Conservation (phyloP, 2,113 vertebrate genomes). For the Podarcis raffonei region DNA sequence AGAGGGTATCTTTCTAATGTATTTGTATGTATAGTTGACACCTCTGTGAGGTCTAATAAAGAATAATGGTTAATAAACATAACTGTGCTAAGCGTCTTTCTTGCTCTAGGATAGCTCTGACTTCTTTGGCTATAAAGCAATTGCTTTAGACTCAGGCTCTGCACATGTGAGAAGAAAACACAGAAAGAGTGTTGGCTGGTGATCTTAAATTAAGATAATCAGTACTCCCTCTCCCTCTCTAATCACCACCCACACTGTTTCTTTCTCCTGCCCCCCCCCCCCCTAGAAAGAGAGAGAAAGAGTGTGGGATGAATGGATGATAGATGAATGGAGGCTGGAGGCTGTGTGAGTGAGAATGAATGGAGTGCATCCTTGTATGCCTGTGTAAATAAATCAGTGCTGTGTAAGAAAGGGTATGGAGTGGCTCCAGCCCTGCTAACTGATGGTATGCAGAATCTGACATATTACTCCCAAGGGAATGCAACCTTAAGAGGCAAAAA, state of each 20-base stretch:
- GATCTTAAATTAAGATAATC: too few species aligned
- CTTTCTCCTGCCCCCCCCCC: too few species aligned
- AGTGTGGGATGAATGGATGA: background rate
- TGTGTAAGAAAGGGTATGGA: too few species aligned
- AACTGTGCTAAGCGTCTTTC: conserved; percentile 70
- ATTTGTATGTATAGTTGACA: conserved; percentile 75
- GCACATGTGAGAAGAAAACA: background rate
- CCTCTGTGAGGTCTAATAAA: conserved; percentile 77
- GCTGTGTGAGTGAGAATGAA: too few species aligned
- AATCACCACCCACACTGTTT: background rate
- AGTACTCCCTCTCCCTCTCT: too few species aligned
- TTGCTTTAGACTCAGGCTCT: background rate
- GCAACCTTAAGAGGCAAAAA: too few species aligned
- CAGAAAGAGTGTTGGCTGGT: background rate
- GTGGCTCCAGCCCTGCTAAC: too few species aligned
- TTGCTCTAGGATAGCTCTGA: conserved; percentile 12
- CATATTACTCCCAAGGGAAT: too few species aligned
- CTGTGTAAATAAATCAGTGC: too few species aligned
- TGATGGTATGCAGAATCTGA: too few species aligned
- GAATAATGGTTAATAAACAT: conserved; percentile 75
- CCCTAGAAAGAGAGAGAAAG: background rate
- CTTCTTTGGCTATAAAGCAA: background rate
- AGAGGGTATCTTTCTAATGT: conserved; percentile 74
- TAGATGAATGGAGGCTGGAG: too few species aligned
- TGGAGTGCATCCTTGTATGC: too few species aligned